These are phyloP conservation scores for Acropora tenuis DNA, from an alignment of 64 coral and sea anemone genomes.

Conservation along the genomic window DNA sequence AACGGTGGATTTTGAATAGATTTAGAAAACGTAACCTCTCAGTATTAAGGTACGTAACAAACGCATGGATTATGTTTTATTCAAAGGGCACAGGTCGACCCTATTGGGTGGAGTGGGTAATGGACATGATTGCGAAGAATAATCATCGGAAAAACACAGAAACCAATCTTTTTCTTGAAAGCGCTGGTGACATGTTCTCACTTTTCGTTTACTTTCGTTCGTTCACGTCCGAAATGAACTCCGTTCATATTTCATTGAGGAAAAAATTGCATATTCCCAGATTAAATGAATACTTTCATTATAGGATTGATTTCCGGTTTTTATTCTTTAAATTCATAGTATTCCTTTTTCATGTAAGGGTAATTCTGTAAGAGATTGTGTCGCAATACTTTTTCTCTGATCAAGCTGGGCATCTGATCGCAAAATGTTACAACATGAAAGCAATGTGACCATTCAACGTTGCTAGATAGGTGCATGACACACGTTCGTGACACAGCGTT, in stretches of 20 bases:
- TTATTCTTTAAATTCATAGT: background rate
- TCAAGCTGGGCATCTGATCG: constrained; percentile 8
- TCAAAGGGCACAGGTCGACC: background rate
- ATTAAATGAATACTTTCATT: no score
- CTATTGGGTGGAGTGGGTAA: background rate
- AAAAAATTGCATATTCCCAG: no score
- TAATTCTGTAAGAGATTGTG: background rate
- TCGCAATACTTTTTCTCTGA: background rate
- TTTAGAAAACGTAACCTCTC: background rate
- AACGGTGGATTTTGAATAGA: background rate
- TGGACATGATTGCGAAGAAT: background rate
- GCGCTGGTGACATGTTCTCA: background rate
- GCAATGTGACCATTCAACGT: background rate
- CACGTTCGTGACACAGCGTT: background rate
- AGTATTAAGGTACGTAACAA: background rate
- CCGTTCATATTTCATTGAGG: no score
- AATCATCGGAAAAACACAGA: background rate
- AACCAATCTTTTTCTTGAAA: background rate
- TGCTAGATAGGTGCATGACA: background rate
- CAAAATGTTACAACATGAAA: background rate
- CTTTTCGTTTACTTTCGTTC: background rate
- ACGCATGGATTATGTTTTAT: background rate
- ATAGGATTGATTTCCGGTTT: no score
- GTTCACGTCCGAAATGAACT: background rate
- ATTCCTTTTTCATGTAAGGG: background rate